These are phyloP conservation scores for Thyatira batis DNA, from an alignment of 2,888 invertebrate genomes.

Conservation along the genomic window DNA sequence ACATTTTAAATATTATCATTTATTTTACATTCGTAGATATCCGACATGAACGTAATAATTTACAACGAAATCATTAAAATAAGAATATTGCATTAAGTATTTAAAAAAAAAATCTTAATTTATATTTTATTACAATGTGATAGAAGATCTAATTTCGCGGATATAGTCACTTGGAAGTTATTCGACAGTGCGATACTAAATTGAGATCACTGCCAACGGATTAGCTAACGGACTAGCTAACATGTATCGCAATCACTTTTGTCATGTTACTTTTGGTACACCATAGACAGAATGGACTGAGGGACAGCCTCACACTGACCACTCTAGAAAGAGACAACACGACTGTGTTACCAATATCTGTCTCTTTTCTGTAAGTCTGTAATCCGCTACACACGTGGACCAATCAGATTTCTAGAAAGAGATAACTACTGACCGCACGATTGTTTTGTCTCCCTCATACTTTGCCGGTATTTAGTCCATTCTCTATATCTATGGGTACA, in stretches of 20 bases:
- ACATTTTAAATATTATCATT: constrained; percentile 55
- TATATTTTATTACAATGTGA: constrained; percentile 55
- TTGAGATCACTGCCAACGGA: constrained; percentile 7
- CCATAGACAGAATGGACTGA: too few relatives aligned
- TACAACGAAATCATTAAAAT: constrained; percentile 70
- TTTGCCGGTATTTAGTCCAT: too few relatives aligned
- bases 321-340: too few relatives aligned
- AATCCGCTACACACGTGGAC: too few relatives aligned
- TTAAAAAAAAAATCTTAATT: constrained; percentile 44
- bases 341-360: too few relatives aligned
- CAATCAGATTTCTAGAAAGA: too few relatives aligned
- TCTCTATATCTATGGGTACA: too few relatives aligned
- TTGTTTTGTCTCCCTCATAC: too few relatives aligned
- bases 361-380: too few relatives aligned
- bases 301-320: too few relatives aligned
- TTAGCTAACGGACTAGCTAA: background rate
- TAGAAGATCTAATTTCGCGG: constrained; percentile 56
- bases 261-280: background rate
- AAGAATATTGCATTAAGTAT: constrained; percentile 63
- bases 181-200: constrained; percentile 20
- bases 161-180: constrained; percentile 43
- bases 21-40: constrained; percentile 64
- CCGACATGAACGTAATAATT: constrained; percentile 62
- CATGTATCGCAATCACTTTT: background rate
- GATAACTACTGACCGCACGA: too few relatives aligned